These are phyloP conservation scores for Steinernema carpocapsae DNA, from an alignment of 2,888 invertebrate species.

Conservation along the genomic window DNA sequence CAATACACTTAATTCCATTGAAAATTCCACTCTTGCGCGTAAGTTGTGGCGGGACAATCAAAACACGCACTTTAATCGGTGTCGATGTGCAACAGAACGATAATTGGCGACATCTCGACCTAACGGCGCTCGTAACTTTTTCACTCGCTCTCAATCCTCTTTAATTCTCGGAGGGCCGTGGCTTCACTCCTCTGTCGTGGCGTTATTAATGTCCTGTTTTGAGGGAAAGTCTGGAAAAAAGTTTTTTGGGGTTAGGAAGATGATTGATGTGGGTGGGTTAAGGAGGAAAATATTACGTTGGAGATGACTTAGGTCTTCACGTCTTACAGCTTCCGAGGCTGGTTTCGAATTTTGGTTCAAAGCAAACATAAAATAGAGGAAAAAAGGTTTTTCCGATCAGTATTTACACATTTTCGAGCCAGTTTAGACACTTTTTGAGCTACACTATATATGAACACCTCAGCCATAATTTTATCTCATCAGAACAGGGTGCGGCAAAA, in stretches of 20 bases:
- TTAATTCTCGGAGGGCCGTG: not conserved
- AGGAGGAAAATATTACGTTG: too few species aligned
- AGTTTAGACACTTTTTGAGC: too few species aligned
- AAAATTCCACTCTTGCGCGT: not conserved
- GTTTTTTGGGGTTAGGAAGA: not conserved
- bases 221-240: not conserved
- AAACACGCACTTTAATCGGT: not conserved
- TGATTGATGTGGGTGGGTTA: too few species aligned
- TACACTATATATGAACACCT: too few species aligned
- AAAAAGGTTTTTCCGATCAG: too few species aligned
- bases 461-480: too few species aligned
- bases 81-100: not conserved
- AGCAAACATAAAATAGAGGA: too few species aligned
- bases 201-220: conserved; percentile 11
- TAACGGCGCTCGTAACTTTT: not conserved
- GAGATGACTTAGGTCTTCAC: too few species aligned
- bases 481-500: too few species aligned
- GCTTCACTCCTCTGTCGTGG: not conserved
- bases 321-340: too few species aligned
- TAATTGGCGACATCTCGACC: conserved; percentile 7
- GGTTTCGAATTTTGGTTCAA: not conserved
- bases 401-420: too few species aligned
- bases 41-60: not conserved
- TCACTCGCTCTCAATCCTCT: not conserved
- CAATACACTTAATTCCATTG: not conserved